These are phyloP conservation scores for Andrena praecox DNA, from an alignment of 2,888 invertebrate species.

Conservation along the genomic window DNA sequence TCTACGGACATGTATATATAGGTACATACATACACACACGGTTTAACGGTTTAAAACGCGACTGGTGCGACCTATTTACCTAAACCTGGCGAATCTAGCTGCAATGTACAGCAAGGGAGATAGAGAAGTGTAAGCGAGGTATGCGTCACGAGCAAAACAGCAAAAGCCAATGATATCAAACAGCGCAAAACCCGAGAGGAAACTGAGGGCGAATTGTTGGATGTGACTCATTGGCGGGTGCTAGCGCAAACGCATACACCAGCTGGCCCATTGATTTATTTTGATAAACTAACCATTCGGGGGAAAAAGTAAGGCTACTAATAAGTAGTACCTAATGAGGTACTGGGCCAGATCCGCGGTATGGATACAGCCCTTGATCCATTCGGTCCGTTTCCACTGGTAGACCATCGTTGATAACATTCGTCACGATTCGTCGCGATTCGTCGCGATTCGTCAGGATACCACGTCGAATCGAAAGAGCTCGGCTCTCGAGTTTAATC, in stretches of 20 bases:
- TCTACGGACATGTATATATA: not conserved
- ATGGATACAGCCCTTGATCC: constrained; percentile 2
- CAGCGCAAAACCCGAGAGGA: too few species aligned
- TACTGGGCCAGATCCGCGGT: not conserved
- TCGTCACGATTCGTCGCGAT: not conserved
- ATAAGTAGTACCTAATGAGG: not conserved
- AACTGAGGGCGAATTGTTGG: not conserved
- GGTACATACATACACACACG: too few species aligned
- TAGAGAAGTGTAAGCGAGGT: constrained; percentile 2
- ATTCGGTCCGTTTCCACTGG: constrained; percentile 9
- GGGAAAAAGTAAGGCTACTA: too few species aligned
- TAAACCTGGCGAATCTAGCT: constrained; percentile 6
- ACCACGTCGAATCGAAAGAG: constrained; percentile 28
- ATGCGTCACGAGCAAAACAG: constrained; percentile 9
- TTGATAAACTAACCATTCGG: too few species aligned
- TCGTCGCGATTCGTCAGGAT: constrained; percentile 42
- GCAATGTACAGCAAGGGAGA: not conserved
- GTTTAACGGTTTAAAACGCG: not conserved
- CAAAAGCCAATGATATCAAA: not conserved
- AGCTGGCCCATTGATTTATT: too few species aligned
- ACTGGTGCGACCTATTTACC: not conserved
- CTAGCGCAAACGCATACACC: constrained; percentile 31
- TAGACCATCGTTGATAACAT: not conserved
- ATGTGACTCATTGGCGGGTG: constrained; percentile 33
- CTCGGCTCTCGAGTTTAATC: constrained; percentile 27